Evolutionary conservation across 2,113 vertebrate genomes (phyloP).

Genomic region (Oceanodroma tethys): DNA sequence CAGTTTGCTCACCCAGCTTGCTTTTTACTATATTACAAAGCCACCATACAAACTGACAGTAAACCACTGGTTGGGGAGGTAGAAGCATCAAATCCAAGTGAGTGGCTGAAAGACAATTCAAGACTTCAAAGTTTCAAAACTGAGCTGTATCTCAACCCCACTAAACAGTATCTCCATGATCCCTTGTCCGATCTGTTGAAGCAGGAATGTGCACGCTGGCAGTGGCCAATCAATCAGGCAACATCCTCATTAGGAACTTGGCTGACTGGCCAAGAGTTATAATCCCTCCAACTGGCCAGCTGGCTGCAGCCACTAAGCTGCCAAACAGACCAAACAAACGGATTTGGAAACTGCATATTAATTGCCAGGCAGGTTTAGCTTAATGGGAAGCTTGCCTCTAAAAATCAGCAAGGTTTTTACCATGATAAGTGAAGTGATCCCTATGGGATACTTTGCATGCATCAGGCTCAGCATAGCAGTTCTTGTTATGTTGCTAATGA

Average conservation of each 20-base stretch:
- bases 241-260: conserved; percentile 17
- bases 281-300: conserved; percentile 33
- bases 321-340: conserved; percentile 20
- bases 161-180: neutral
- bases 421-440: neutral
- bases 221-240: neutral
- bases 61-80: neutral
- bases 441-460: neutral
- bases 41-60: neutral
- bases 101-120: neutral
- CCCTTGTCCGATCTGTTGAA: neutral
- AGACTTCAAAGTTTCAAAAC: neutral
- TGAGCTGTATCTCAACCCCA: neutral
- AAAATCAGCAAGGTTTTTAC: neutral
- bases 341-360: neutral
- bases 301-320: conserved; percentile 10
- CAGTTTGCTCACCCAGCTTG: neutral
- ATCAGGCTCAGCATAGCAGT: neutral
- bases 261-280: neutral
- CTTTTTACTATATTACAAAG: neutral
- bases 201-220: neutral
- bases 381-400: neutral
- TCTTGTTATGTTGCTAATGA: neutral
- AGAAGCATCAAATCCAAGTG: neutral
- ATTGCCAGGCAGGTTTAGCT: neutral